Conservation (phyloP, 2,113 vertebrate species). For the Vulpes ferrilata region DNA sequence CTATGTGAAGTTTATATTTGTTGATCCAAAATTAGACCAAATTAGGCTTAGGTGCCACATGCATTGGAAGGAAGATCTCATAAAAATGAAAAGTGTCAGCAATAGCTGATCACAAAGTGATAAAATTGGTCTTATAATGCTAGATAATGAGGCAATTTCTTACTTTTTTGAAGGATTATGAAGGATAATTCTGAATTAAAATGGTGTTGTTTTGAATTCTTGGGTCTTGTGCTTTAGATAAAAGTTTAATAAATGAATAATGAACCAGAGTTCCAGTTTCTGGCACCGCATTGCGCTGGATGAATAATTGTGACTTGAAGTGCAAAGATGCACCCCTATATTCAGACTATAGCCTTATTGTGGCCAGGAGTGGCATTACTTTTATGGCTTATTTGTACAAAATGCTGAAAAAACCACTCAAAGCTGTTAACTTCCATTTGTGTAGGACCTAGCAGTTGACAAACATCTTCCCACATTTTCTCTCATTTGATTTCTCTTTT, state of each 20-base stretch:
- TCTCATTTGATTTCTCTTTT: not conserved
- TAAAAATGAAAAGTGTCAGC: conserved; percentile 63
- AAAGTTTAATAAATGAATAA: conserved; percentile 28
- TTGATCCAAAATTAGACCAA: conserved; percentile 71
- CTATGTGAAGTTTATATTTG: conserved; percentile 62
- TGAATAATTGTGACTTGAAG: not conserved
- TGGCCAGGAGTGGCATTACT: not conserved
- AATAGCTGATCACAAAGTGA: not conserved
- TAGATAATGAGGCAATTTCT: conserved; percentile 59
- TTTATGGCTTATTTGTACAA: not conserved
- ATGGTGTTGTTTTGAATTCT: conserved; percentile 19
- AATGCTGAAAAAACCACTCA: not conserved
- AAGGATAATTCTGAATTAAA: conserved; percentile 66
- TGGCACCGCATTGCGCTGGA: not conserved
- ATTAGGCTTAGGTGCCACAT: conserved; percentile 52
- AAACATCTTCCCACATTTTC: not conserved
- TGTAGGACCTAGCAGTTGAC: not conserved
- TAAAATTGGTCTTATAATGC: not conserved
- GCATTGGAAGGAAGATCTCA: not conserved
- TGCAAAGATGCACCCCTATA: not conserved
- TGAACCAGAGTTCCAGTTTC: not conserved
- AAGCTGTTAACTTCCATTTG: not conserved
- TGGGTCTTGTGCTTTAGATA: conserved; percentile 39
- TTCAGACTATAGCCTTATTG: not conserved
- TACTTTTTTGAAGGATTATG: conserved; percentile 48